Percentiles rank a stretch among this genome's conserved stretches.
Conservation (phyloP, 2,888 invertebrate genomes). For the Harpagoxenus sublaevis region DNA sequence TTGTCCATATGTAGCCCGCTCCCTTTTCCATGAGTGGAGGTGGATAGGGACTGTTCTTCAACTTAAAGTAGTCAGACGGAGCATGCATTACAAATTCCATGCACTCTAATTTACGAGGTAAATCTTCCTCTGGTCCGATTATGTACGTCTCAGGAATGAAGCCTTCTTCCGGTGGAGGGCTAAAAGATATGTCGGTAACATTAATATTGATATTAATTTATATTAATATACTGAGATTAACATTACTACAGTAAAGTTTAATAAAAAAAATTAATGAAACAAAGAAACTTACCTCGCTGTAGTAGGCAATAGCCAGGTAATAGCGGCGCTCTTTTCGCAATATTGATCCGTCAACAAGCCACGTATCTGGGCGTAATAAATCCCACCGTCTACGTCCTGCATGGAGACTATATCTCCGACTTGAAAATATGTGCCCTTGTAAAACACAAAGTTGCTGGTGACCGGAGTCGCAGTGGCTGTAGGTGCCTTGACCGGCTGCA, state of each 20-base stretch:
- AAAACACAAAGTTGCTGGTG: slow-evolving; percentile 93
- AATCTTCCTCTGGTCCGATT: slow-evolving; percentile 96
- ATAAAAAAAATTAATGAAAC: not conserved
- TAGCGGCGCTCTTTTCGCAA: slow-evolving; percentile 96
- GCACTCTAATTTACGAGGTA: slow-evolving; percentile 93
- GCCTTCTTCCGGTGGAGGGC: slow-evolving; percentile 91
- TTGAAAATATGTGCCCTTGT: slow-evolving; percentile 94
- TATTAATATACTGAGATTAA: not conserved
- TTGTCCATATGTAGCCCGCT: slow-evolving; percentile 84
- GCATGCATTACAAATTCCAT: slow-evolving; percentile 98
- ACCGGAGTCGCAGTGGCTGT: slow-evolving; percentile 93
- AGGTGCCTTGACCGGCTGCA: slow-evolving; percentile 92
- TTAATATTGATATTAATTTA: too few species aligned
- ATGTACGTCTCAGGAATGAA: slow-evolving; percentile 97
- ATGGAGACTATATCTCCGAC: slow-evolving; percentile 96
- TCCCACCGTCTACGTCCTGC: slow-evolving; percentile 91
- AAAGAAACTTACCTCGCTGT: slow-evolving; percentile 87
- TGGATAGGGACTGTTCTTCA: slow-evolving; percentile 92
- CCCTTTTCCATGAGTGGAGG: slow-evolving; percentile 85
- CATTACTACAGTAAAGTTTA: not conserved
- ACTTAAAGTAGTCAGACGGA: slow-evolving; percentile 95
- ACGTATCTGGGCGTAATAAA: slow-evolving; percentile 96
- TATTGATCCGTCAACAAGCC: slow-evolving; percentile 97
- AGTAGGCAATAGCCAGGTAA: slow-evolving; percentile 97
- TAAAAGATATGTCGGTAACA: slow-evolving; percentile 66